phyloP scores from a whole-genome alignment of 1,140 invertebrate genomes.

The Sycophaga agraensis region DNA sequence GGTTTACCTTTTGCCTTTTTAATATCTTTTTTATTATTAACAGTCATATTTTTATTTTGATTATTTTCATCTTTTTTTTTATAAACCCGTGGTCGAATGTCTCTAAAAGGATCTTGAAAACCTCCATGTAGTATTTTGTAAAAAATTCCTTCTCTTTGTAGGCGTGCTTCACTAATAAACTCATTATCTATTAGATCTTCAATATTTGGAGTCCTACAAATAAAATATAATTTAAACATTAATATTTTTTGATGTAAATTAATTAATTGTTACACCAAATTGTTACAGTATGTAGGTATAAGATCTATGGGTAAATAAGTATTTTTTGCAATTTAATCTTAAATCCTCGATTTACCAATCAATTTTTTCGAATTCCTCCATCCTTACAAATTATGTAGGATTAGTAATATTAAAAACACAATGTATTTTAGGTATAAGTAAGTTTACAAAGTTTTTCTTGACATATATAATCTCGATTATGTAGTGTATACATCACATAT shows the following conservation, averaged over 20 bases:
- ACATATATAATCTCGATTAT: not conserved
- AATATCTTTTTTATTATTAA: not conserved
- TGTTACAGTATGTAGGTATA: too few species aligned
- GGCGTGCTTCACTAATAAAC: constrained; percentile 15
- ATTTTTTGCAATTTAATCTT: not conserved
- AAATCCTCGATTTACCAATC: constrained; percentile 22
- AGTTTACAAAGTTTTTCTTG: not conserved
- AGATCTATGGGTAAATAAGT: not conserved
- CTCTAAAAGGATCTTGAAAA: constrained; percentile 21
- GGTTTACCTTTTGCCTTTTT: not conserved
- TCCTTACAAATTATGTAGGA: not conserved
- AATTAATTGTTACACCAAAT: not conserved
- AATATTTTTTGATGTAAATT: not conserved
- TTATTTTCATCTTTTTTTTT: not conserved
- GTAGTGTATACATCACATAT: not conserved
- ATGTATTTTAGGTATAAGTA: too few species aligned
- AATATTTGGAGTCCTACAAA: constrained; percentile 7
- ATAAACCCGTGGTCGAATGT: not conserved
- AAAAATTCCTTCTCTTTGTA: constrained; percentile 15
- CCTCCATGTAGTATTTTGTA: constrained; percentile 15
- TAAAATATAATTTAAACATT: not conserved
- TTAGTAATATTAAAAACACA: too few species aligned
- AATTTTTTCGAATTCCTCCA: constrained; percentile 25
- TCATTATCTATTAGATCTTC: constrained; percentile 23
- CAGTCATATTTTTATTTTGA: not conserved